Conservation (phyloP, 2,888 invertebrate species). For the Plagodis pulveraria region DNA sequence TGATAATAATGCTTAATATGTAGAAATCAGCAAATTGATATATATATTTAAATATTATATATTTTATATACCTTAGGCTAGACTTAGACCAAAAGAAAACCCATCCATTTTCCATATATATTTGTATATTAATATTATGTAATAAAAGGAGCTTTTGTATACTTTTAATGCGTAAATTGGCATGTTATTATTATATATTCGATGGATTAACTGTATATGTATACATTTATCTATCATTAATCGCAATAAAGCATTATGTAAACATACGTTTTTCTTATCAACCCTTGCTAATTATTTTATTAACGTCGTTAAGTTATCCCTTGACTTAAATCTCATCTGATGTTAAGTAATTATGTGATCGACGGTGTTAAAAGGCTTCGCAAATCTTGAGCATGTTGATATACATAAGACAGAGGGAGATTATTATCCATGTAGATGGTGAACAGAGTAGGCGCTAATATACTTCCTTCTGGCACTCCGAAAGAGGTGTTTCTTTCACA, state of each 20-base stretch:
- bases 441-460: too few relatives aligned
- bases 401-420: too few relatives aligned
- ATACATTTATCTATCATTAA: constrained; percentile 29
- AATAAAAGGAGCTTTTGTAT: constrained; percentile 40
- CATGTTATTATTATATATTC: constrained; percentile 21
- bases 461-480: too few relatives aligned
- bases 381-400: too few relatives aligned
- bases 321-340: too few relatives aligned
- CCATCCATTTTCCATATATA: constrained; percentile 50
- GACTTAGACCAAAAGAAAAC: constrained; percentile 67
- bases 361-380: too few relatives aligned
- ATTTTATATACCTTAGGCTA: constrained; percentile 58
- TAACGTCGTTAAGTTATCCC: too few relatives aligned
- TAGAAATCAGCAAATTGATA: constrained; percentile 43
- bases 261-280: constrained; percentile 4
- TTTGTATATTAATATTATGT: constrained; percentile 39
- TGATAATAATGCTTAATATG: constrained; percentile 30
- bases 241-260: constrained; percentile 34
- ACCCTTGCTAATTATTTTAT: too few relatives aligned
- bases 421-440: too few relatives aligned
- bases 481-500: too few relatives aligned
- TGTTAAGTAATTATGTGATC: too few relatives aligned
- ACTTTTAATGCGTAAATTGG: constrained; percentile 29
- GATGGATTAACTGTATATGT: constrained; percentile 31
- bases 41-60: constrained; percentile 15